These are phyloP conservation scores for Stenoptilia bipunctidactyla DNA, from an alignment of 2,888 invertebrate species.

Conservation along the genomic window DNA sequence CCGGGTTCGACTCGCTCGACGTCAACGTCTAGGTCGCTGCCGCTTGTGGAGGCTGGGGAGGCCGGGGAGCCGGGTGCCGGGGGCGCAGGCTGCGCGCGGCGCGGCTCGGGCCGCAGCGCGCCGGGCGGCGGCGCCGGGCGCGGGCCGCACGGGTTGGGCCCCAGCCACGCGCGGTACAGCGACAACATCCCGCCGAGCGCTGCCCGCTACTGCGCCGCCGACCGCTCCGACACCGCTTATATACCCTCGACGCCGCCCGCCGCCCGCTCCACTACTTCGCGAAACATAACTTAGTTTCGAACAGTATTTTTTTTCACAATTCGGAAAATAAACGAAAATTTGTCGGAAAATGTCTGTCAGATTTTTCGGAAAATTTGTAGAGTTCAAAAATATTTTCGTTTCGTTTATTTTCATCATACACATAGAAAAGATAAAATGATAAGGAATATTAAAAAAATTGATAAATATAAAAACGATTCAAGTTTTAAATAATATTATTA, in stretches of 20 bases:
- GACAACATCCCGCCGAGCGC: slow-evolving; percentile 49
- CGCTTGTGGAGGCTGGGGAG: slow-evolving; percentile 47
- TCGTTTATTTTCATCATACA: too few species aligned
- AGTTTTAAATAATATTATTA: too few species aligned
- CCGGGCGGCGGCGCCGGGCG: slow-evolving; percentile 58
- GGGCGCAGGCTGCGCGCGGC: slow-evolving; percentile 43
- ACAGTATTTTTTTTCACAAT: too few species aligned
- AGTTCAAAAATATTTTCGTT: too few species aligned
- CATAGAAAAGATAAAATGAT: too few species aligned
- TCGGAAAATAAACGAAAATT: too few species aligned
- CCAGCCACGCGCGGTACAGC: slow-evolving; percentile 65
- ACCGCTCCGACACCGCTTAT: slow-evolving; percentile 22
- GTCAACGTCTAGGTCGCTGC: slow-evolving; percentile 55
- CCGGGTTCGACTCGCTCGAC: slow-evolving; percentile 46
- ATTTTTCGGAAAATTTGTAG: too few species aligned
- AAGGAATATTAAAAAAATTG: too few species aligned
- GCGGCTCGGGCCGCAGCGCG: slow-evolving; percentile 56
- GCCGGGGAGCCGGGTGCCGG: slow-evolving; percentile 35
- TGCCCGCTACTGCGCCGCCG: slow-evolving; percentile 26
- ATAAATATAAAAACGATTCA: too few species aligned
- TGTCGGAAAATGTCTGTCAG: too few species aligned
- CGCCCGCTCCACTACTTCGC: too few species aligned
- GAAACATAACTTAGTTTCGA: too few species aligned
- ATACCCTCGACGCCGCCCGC: slow-evolving; percentile 15
- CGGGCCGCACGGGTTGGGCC: slow-evolving; percentile 57